Evolutionary conservation across 2,797 vertebrate species (phyloP), one percentile per base, ranked within the genome.

Genomic region (Arremon aurantiirostris): DNA sequence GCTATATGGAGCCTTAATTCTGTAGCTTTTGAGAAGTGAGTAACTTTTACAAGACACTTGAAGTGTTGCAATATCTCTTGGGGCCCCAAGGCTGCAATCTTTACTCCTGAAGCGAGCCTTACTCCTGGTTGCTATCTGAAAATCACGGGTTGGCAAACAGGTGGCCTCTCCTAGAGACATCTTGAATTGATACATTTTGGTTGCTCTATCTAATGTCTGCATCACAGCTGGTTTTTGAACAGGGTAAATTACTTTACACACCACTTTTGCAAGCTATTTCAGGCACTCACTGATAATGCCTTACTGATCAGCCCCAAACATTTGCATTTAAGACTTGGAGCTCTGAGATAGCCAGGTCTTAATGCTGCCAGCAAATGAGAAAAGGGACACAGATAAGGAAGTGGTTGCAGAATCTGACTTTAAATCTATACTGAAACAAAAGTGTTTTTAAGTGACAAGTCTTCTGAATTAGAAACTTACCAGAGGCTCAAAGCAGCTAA

Each of bases 381-480:
- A 88, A 91, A 93, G 65, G 93, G 91, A 94, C 85, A 91, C 50
- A 89, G 82, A 32, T 92, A 82, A 95, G 94, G 93, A 97, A 96
- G 94, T 96, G 89, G 89, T 95, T 96, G 81, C 78, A 92, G 84
- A 86, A 92, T 94, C 86, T 92, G 65, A 66, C 66, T 96, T 94
- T 12, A 91, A 69, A 95, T 93, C 93, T 94, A 53, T 46, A 88
- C 68, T 81, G 76, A 89, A 78, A 87, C 42, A 93, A 49, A 91
- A 65, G 17, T 73, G 32, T 59, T 83, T 24, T 95, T 81, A 71
- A 57, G 35, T 63, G 69, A 87, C 57, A 83, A 61, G 73, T 78
- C 52, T 94, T 81, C 46, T 72, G n/a, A 61, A 83, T 90, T 93
- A 66, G 86, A 91, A 66, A 18, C 14, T 59, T 75, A 39, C 7